Percentiles rank a stretch among this genome's conserved stretches.
phyloP scores from a whole-genome alignment of 2,797 vertebrate species.

The Acanthurus leucopareius region DNA sequence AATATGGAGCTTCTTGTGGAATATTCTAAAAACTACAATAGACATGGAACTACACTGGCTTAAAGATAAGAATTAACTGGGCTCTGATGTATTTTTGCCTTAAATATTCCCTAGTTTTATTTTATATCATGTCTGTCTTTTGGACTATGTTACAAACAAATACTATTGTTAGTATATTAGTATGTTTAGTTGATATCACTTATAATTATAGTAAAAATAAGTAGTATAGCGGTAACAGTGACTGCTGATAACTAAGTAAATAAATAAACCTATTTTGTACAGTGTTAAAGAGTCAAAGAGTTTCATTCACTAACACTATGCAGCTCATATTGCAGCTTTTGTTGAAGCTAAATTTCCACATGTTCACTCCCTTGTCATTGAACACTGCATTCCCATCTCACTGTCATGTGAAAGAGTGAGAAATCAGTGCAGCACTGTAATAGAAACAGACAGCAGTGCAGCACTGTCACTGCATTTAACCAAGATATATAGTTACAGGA shows the following conservation, averaged over 20 bases:
- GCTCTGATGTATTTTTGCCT: neutral
- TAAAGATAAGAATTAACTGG: neutral
- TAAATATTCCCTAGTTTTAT: neutral
- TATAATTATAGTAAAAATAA: neutral
- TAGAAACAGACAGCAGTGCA: constrained; percentile 48
- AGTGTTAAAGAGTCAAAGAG: neutral
- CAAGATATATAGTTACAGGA: constrained; percentile 63
- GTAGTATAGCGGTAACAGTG: neutral
- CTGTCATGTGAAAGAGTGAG: constrained; percentile 44
- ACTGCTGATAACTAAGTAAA: neutral
- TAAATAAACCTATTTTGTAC: neutral
- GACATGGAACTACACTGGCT: too few species aligned
- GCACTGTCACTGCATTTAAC: constrained; percentile 61
- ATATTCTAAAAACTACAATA: neutral
- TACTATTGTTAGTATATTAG: neutral
- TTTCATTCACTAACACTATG: too few species aligned
- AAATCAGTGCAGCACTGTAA: constrained; percentile 34
- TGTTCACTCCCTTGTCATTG: constrained; percentile 30
- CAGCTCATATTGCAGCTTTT: neutral
- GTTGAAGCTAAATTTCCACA: constrained; percentile 16
- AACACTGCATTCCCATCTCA: constrained; percentile 24
- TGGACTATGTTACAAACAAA: neutral
- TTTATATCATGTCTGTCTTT: neutral
- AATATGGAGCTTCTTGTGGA: neutral
- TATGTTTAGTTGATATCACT: neutral